Percentiles rank a stretch among this genome's conserved stretches.
Evolutionary conservation across 2,113 vertebrate genomes (phyloP).

Genomic region (Seriola aureovittata): DNA sequence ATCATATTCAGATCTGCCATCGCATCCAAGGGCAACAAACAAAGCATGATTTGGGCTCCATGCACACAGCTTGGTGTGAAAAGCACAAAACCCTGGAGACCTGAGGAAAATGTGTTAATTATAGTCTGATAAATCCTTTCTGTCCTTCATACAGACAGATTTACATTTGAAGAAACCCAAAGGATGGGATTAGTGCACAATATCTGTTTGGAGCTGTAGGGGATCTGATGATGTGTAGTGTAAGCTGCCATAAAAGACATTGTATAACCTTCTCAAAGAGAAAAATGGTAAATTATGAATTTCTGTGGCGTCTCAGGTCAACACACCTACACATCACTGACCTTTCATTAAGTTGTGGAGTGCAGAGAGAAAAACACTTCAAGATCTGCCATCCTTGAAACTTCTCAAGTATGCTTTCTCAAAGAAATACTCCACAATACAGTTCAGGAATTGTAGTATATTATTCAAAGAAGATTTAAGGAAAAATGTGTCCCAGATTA

Average conservation of each 20-base stretch:
- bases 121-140: background rate
- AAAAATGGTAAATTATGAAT: background rate
- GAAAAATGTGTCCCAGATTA: background rate
- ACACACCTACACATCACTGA: background rate
- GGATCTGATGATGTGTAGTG: background rate
- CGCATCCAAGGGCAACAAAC: slow-evolving; percentile 28
- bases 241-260: background rate
- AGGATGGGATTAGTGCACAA: background rate
- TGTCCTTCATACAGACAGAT: background rate
- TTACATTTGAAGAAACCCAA: slow-evolving; percentile 2
- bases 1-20: slow-evolving; percentile 7
- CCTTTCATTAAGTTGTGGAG: background rate
- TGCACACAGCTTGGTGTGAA: background rate
- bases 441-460: too few species aligned
- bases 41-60: background rate
- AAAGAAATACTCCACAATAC: background rate
- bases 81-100: background rate
- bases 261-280: background rate
- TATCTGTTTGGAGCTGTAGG: background rate
- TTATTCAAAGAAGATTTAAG: background rate
- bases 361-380: background rate
- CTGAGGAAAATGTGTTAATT: background rate
- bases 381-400: background rate
- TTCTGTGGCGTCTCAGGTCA: background rate
- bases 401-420: background rate